phyloP scores from a whole-genome alignment of 92 coral and sea anemone species.

The Epizoanthus fatuus region DNA sequence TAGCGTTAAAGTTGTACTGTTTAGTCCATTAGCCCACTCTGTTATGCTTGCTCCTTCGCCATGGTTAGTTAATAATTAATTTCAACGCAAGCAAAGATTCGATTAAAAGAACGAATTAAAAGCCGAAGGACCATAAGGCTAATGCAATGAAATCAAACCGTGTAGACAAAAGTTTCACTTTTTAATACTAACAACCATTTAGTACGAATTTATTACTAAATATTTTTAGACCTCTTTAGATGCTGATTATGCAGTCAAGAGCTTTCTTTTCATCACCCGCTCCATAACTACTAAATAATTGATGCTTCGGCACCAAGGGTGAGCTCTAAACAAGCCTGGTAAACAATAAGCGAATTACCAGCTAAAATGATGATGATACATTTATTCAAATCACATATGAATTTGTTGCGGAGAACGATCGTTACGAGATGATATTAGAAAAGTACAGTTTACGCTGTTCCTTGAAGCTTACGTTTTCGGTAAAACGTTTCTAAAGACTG shows the following conservation, averaged over 20 bases:
- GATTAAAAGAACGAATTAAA: slow-evolving; percentile 26
- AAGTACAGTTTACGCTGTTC: too few species aligned
- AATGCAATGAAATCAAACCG: neutral
- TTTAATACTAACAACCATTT: neutral
- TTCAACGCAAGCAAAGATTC: slow-evolving; percentile 30
- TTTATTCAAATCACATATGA: neutral
- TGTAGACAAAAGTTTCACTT: neutral
- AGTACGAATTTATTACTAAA: neutral
- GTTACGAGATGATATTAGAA: neutral
- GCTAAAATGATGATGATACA: slow-evolving; percentile 19
- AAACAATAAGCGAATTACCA: slow-evolving; percentile 35
- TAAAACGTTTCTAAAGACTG: too few species aligned
- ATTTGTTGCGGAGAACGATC: neutral
- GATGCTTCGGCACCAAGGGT: neutral
- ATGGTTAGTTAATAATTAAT: slow-evolving; percentile 23
- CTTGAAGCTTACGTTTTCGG: neutral
- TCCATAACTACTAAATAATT: slow-evolving; percentile 21
- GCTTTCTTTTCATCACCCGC: slow-evolving; percentile 21
- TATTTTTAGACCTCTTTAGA: neutral
- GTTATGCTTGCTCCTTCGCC: slow-evolving; percentile 26
- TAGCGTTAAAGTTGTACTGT: slow-evolving; percentile 11
- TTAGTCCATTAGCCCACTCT: slow-evolving; percentile 11
- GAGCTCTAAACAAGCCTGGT: slow-evolving; percentile 25
- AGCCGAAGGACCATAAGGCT: neutral
- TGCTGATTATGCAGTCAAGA: neutral